Conservation (phyloP, 2,113 vertebrate species). For the Indicator indicator region DNA sequence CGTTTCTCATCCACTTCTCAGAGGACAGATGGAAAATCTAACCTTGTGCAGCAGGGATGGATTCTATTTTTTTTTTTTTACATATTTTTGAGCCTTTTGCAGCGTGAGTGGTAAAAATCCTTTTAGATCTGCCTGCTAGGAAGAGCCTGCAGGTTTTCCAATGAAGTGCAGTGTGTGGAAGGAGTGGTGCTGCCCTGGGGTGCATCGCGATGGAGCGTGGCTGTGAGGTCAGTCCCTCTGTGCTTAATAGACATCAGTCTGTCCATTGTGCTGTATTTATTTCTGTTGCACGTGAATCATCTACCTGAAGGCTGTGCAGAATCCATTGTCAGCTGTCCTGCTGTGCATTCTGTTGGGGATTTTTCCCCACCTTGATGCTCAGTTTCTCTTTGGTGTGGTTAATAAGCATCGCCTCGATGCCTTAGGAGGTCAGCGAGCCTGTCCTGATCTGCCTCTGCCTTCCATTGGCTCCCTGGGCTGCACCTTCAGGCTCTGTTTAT, state of each 20-base stretch:
- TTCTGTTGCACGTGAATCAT: neutral
- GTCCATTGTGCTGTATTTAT: neutral
- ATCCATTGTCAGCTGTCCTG: neutral
- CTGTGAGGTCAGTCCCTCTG: slow-evolving; percentile 63
- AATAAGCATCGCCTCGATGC: neutral
- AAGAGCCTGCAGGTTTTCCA: slow-evolving; percentile 66
- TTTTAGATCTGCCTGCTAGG: slow-evolving; percentile 41
- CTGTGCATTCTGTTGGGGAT: neutral
- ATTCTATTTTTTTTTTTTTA: neutral
- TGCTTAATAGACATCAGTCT: neutral
- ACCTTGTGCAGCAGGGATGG: slow-evolving; percentile 21
- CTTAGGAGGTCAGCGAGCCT: neutral
- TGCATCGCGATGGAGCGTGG: slow-evolving; percentile 49
- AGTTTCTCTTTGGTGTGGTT: neutral
- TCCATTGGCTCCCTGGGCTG: neutral
- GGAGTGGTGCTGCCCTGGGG: slow-evolving; percentile 46
- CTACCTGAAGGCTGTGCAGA: neutral
- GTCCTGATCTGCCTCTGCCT: neutral
- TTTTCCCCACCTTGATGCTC: no score
- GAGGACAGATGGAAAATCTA: slow-evolving; percentile 10
- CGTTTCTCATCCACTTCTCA: slow-evolving; percentile 12
- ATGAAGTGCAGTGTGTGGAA: slow-evolving; percentile 50
- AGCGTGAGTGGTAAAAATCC: neutral
- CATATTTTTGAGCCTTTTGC: slow-evolving; percentile 23
- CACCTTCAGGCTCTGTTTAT: neutral